A percentile compares a stretch with the other conserved stretches of the same genome.
Conservation (phyloP, 2,888 invertebrate species). For the Eupithecia exiguata region DNA sequence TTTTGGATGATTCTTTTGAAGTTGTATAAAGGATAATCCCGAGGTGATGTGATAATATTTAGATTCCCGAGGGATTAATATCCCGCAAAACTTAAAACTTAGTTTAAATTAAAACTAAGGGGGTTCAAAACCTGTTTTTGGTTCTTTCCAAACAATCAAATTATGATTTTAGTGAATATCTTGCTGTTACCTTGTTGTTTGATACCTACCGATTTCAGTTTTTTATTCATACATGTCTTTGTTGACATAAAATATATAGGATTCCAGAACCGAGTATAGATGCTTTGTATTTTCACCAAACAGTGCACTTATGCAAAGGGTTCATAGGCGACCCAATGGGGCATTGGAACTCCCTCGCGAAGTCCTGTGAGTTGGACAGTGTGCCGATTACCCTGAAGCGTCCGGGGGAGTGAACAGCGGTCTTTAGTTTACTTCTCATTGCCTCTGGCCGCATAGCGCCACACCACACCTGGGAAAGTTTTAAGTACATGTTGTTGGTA, state of each 20-base stretch:
- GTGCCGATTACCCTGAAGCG: slow-evolving; percentile 91
- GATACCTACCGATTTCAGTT: not conserved
- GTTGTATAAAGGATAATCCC: too few species aligned
- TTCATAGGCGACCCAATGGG: slow-evolving; percentile 91
- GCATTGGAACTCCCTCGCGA: slow-evolving; percentile 88
- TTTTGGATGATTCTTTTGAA: too few species aligned
- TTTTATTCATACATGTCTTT: too few species aligned
- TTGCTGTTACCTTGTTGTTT: not conserved
- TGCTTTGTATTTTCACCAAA: slow-evolving; percentile 82
- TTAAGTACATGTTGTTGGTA: not conserved
- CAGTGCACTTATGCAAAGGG: slow-evolving; percentile 89
- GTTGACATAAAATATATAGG: not conserved
- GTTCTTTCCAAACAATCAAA: too few species aligned
- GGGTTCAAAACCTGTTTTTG: too few species aligned
- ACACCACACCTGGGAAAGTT: slow-evolving; percentile 73
- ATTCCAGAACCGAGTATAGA: slow-evolving; percentile 1
- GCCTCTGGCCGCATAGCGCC: slow-evolving; percentile 92
- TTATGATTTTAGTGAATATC: not conserved
- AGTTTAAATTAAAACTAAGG: too few species aligned
- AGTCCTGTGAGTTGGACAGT: slow-evolving; percentile 90
- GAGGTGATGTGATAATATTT: too few species aligned
- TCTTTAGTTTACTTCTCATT: slow-evolving; percentile 90
- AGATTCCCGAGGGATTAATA: too few species aligned
- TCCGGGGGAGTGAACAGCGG: slow-evolving; percentile 93
- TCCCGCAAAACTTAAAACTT: too few species aligned